phyloP scores from a whole-genome alignment of 2,113 vertebrate species.

The Papio anubis region DNA sequence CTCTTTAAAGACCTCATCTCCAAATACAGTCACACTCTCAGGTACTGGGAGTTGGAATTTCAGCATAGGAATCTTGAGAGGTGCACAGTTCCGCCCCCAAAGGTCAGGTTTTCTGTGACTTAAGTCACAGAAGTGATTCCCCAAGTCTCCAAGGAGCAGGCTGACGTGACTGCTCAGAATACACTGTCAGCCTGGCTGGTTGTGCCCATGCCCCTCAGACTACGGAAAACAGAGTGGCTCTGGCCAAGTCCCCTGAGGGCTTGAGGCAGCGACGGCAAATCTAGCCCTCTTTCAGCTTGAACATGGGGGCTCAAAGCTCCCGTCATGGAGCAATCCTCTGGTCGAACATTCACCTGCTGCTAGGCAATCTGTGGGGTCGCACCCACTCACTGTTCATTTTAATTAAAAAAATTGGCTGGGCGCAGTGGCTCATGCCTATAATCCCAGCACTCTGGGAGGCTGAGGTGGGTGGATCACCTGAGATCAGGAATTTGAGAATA shows the following conservation, averaged over 20 bases:
- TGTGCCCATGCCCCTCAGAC: not conserved
- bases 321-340: fast-evolving
- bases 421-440: too few species aligned
- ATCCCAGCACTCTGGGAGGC: too few species aligned
- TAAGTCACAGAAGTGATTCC: not conserved
- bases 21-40: not conserved
- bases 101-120: not conserved
- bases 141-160: not conserved
- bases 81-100: not conserved
- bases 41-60: not conserved
- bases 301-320: not conserved
- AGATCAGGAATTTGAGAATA: too few species aligned
- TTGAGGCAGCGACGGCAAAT: fast-evolving
- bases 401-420: not conserved
- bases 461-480: too few species aligned
- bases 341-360: not conserved
- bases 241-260: not conserved
- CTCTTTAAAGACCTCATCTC: not conserved
- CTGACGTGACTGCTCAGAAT: too few species aligned
- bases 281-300: not conserved
- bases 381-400: not conserved
- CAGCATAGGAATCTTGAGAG: not conserved
- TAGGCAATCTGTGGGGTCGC: fast-evolving
- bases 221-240: not conserved
- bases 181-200: not conserved